A percentile compares a stretch with the other conserved stretches of the same genome.
Evolutionary conservation across 2,797 vertebrate species (phyloP).

Genomic region (Heterohyrax brucei): DNA sequence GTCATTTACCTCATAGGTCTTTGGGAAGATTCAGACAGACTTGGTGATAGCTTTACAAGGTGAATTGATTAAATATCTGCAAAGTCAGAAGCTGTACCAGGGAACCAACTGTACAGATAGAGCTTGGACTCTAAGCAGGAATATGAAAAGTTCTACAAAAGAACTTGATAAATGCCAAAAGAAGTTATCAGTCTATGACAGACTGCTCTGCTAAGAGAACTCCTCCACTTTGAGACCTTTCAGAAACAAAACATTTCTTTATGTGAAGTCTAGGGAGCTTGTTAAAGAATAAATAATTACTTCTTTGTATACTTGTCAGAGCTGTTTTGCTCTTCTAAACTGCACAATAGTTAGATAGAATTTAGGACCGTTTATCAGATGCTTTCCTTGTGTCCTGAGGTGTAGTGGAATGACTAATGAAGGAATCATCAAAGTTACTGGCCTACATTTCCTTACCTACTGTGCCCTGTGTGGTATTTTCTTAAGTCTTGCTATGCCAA

Average conservation of each 20-base stretch:
- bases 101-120: not conserved
- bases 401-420: not conserved
- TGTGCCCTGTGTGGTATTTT: no score
- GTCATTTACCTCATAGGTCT: not conserved
- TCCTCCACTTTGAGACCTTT: not conserved
- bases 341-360: not conserved
- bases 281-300: not conserved
- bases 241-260: slow-evolving; percentile 41
- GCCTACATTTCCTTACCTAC: no score
- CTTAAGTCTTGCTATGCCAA: no score
- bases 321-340: not conserved
- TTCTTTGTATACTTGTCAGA: not conserved
- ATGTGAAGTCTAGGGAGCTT: not conserved
- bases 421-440: not conserved
- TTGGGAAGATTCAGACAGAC: not conserved
- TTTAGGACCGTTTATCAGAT: not conserved
- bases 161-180: not conserved
- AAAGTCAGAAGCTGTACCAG: not conserved
- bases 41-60: not conserved
- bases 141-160: not conserved
- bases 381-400: not conserved
- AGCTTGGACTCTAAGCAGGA: not conserved
- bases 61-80: not conserved
- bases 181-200: not conserved
- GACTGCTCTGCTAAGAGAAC: not conserved